A percentile compares a stretch with the other conserved stretches of the same genome.
These are phyloP conservation scores for Ostrea denselamellosa DNA, from an alignment of 1,140 invertebrate species.

Conservation along the genomic window DNA sequence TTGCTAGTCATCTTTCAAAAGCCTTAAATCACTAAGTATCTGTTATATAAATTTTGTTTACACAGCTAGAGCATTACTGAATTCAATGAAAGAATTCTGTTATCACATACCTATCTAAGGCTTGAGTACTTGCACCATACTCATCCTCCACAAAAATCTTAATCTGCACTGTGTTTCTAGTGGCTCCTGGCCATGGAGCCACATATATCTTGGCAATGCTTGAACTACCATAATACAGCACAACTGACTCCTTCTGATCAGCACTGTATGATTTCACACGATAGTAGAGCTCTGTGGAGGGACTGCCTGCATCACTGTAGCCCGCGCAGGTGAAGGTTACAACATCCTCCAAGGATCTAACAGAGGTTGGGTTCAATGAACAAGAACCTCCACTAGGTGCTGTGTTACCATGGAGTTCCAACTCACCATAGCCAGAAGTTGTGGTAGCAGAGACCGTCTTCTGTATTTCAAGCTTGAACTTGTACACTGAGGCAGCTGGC, in stretches of 20 bases:
- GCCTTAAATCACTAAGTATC: background rate
- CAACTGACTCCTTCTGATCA: conserved; percentile 49
- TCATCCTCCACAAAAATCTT: conserved; percentile 67
- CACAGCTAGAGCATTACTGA: too few relatives aligned
- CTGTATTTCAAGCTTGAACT: conserved; percentile 59
- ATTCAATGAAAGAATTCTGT: too few relatives aligned
- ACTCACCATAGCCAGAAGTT: conserved; percentile 47
- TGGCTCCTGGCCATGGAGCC: conserved; percentile 57
- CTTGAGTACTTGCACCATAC: conserved; percentile 54
- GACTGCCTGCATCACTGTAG: conserved; percentile 63
- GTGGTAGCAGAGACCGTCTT: conserved; percentile 28
- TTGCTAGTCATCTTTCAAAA: background rate
- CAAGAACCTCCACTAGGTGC: conserved; percentile 63
- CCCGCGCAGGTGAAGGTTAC: conserved; percentile 60
- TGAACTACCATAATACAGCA: conserved; percentile 67
- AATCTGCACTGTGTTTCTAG: conserved; percentile 56
- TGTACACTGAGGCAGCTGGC: conserved; percentile 55
- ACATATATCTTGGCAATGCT: conserved; percentile 59
- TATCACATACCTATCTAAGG: conserved; percentile 7
- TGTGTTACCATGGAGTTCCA: conserved; percentile 59
- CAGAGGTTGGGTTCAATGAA: conserved; percentile 42
- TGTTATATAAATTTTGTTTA: background rate
- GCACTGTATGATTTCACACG: conserved; percentile 58
- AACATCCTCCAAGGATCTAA: conserved; percentile 57
- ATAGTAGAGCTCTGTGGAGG: conserved; percentile 61